Conservation (phyloP, 2,888 invertebrate genomes). For the Ditylenchus weischeri region DNA sequence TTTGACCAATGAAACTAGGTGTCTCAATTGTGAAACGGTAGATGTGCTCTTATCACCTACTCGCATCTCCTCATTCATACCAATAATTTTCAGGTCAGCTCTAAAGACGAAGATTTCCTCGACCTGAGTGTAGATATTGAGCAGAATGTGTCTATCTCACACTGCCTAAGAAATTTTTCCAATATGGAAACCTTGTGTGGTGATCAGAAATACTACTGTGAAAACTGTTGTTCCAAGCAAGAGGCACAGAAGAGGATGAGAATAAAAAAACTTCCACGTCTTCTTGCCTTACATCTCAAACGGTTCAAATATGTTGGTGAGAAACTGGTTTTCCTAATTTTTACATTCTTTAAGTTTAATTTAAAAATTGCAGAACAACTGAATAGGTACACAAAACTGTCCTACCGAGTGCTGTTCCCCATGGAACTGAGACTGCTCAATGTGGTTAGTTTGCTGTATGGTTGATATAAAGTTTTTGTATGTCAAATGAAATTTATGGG, state of each 20-base stretch:
- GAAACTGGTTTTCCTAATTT: background rate
- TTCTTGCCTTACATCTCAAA: constrained; percentile 93
- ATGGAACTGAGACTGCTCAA: constrained; percentile 93
- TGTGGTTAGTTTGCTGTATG: constrained; percentile 69
- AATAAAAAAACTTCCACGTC: constrained; percentile 94
- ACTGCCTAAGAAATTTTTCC: constrained; percentile 63
- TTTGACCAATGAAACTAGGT: constrained; percentile 95
- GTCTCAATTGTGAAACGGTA: constrained; percentile 98
- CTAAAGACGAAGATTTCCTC: constrained; percentile 98
- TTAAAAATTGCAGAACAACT: constrained; percentile 81
- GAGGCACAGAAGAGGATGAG: constrained; percentile 81
- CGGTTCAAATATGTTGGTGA: constrained; percentile 61
- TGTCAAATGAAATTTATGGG: no score
- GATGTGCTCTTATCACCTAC: constrained; percentile 39
- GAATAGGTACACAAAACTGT: constrained; percentile 96
- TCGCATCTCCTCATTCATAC: no score
- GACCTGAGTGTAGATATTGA: constrained; percentile 98
- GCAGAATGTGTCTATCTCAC: constrained; percentile 72
- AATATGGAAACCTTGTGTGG: constrained; percentile 96
- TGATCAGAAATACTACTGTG: constrained; percentile 99
- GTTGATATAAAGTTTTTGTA: no score
- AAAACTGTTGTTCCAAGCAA: constrained; percentile 97
- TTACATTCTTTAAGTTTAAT: background rate
- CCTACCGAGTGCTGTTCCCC: constrained; percentile 97
- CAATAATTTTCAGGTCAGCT: constrained; percentile 68